These are phyloP conservation scores for Callyntrura guangdongensis DNA, from an alignment of 2,888 invertebrate species.

Conservation along the genomic window DNA sequence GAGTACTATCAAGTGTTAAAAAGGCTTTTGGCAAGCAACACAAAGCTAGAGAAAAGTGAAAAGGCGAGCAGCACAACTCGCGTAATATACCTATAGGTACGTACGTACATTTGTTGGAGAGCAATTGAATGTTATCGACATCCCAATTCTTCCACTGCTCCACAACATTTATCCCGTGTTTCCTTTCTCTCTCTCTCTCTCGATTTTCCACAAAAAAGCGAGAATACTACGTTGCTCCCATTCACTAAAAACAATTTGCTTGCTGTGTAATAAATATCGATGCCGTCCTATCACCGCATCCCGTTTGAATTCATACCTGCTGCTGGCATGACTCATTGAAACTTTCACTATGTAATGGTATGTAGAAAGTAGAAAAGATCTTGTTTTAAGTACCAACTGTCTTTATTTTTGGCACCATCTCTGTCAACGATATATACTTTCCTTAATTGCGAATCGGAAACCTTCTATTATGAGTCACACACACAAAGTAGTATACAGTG, in stretches of 20 bases:
- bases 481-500: background rate
- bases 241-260: slow-evolving; percentile 50
- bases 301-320: slow-evolving; percentile 44
- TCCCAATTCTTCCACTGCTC: background rate
- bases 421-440: slow-evolving; percentile 44
- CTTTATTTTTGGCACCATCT: slow-evolving; percentile 57
- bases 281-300: slow-evolving; percentile 3
- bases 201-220: background rate
- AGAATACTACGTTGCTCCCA: background rate
- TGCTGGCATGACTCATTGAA: slow-evolving; percentile 47
- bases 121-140: slow-evolving; percentile 59
- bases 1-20: background rate
- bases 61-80: slow-evolving; percentile 33
- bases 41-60: slow-evolving; percentile 44
- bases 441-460: background rate
- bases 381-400: slow-evolving; percentile 55
- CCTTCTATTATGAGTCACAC: background rate
- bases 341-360: slow-evolving; percentile 49
- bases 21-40: slow-evolving; percentile 41
- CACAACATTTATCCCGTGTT: slow-evolving; percentile 3
- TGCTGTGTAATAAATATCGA: slow-evolving; percentile 61
- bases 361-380: slow-evolving; percentile 54
- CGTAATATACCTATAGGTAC: background rate
- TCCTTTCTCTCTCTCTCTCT: slow-evolving; percentile 8
- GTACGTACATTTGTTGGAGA: background rate